These are phyloP conservation scores for Zalophus californianus DNA, from an alignment of 2,797 vertebrate genomes.

Conservation along the genomic window DNA sequence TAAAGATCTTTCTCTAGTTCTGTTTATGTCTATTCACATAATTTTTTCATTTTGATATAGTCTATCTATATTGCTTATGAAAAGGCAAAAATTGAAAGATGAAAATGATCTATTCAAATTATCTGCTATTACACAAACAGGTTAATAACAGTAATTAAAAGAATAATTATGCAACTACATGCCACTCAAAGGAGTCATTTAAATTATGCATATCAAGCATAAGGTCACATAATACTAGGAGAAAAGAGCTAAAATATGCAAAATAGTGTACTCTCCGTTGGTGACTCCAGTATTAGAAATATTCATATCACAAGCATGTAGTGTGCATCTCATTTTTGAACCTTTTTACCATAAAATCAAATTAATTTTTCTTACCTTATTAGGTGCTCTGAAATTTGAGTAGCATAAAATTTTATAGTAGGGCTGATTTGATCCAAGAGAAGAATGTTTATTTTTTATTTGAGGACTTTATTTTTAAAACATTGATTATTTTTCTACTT, in stretches of 20 bases:
- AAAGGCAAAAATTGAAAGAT: constrained; percentile 71
- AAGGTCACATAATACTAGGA: constrained; percentile 68
- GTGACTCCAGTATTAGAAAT: constrained; percentile 52
- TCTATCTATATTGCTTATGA: constrained; percentile 41
- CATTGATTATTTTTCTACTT: constrained; percentile 9
- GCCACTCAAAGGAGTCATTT: constrained; percentile 76
- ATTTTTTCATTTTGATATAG: constrained; percentile 56
- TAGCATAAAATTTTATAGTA: constrained; percentile 60
- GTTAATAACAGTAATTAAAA: constrained; percentile 73
- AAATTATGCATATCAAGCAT: constrained; percentile 72
- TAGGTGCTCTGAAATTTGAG: constrained; percentile 71
- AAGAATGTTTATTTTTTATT: constrained; percentile 54
- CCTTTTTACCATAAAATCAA: constrained; percentile 70
- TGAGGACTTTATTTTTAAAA: constrained; percentile 62
- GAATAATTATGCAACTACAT: constrained; percentile 73
- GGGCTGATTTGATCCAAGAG: constrained; percentile 51
- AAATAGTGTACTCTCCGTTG: constrained; percentile 55
- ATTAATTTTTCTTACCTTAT: constrained; percentile 78
- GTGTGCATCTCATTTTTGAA: constrained; percentile 62
- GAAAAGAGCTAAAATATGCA: constrained; percentile 69
- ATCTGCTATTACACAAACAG: constrained; percentile 71
- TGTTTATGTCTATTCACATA: constrained; percentile 19
- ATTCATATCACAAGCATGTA: constrained; percentile 40
- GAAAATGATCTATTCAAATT: constrained; percentile 76
- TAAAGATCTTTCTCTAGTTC: constrained; percentile 46